Evolutionary conservation across 2,797 vertebrate species (phyloP).

Genomic region (Tokudaia tokunoshimensis): DNA sequence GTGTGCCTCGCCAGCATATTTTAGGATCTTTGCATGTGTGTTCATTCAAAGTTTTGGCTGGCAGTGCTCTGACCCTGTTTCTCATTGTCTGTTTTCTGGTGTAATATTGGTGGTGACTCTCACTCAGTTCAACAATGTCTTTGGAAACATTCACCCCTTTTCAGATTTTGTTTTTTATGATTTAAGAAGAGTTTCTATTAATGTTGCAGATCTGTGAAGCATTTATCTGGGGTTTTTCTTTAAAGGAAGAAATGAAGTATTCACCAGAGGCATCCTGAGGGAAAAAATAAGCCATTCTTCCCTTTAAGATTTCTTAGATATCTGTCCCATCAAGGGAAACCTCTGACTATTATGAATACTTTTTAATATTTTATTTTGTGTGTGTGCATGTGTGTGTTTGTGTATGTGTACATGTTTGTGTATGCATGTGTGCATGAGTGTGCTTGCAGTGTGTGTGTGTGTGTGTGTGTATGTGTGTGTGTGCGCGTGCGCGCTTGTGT

Average conservation of each 20-base stretch:
- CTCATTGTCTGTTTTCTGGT: not conserved
- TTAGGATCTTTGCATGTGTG: not conserved
- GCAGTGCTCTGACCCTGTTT: not conserved
- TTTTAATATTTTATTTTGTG: not conserved
- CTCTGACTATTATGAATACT: not conserved
- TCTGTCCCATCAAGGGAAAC: not conserved
- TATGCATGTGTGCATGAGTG: not conserved
- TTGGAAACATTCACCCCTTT: not conserved
- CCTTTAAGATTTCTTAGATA: not conserved
- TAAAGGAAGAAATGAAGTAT: not conserved
- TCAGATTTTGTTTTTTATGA: not conserved
- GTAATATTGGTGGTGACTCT: not conserved
- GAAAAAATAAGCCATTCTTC: not conserved
- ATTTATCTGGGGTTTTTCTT: not conserved
- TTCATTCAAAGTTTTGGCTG: not conserved
- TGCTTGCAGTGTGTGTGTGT: too few species aligned
- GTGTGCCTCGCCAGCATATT: not conserved
- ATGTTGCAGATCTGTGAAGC: not conserved
- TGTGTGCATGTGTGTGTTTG: not conserved
- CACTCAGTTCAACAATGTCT: not conserved
- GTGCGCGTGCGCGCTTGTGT: too few species aligned
- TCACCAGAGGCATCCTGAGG: not conserved
- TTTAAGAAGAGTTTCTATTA: not conserved
- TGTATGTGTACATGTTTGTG: not conserved
- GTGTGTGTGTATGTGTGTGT: not conserved